Conservation (phyloP, 1,140 invertebrate species). For the Bombus impatiens region DNA sequence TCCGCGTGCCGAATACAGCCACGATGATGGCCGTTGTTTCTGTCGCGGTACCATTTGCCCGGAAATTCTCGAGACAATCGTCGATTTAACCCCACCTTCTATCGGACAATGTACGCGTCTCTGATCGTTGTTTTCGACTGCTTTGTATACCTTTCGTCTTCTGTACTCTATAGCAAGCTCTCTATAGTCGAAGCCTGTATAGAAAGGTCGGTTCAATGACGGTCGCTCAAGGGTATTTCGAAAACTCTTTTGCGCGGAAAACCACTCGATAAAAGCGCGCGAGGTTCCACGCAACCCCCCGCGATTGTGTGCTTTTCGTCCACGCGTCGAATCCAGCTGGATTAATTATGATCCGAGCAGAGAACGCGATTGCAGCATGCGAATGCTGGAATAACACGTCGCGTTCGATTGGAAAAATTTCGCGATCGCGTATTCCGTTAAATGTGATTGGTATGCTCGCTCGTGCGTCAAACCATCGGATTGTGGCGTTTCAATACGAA, state of each 20-base stretch:
- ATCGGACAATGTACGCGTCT: slow-evolving; percentile 5
- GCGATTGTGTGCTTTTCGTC: background rate
- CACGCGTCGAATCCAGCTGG: background rate
- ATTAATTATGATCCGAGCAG: background rate
- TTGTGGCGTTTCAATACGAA: slow-evolving; percentile 8
- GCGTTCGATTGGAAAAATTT: background rate
- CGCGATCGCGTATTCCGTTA: background rate
- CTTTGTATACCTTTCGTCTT: too few species aligned
- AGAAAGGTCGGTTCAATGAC: background rate
- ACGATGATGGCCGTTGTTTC: background rate
- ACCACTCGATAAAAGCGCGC: slow-evolving; percentile 2
- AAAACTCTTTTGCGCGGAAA: background rate
- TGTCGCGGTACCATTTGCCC: slow-evolving; percentile 14
- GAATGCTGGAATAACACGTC: too few species aligned
- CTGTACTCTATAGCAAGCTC: background rate
- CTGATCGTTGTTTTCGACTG: background rate
- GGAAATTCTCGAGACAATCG: slow-evolving; percentile 50
- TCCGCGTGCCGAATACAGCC: background rate
- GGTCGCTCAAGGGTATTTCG: background rate
- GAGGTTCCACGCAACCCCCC: background rate
- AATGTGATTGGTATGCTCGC: background rate
- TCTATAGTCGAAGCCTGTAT: background rate
- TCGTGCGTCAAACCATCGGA: slow-evolving; percentile 50
- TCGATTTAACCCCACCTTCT: background rate
- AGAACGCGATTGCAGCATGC: background rate